These are phyloP conservation scores for Gryllus longicercus DNA, from an alignment of 2,888 invertebrate genomes.

Conservation along the genomic window DNA sequence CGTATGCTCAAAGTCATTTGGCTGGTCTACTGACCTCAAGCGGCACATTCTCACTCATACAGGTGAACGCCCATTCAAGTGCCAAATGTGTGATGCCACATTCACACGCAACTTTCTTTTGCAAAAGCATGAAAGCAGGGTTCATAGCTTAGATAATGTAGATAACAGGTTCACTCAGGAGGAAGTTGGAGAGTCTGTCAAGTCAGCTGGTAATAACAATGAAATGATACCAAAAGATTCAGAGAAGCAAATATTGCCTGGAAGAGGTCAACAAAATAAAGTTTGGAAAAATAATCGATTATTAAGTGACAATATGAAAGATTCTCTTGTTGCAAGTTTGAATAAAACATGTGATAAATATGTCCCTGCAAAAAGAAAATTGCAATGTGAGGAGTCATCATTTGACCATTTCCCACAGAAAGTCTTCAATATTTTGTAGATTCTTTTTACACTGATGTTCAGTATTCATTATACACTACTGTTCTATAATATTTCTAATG, in stretches of 20 bases:
- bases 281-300: neutral
- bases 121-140: conserved; percentile 46
- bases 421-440: conserved; percentile 34
- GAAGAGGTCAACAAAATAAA: neutral
- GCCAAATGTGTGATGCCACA: conserved; percentile 45
- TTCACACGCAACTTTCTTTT: conserved; percentile 49
- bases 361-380: neutral
- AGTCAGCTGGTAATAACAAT: neutral
- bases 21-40: conserved; percentile 49
- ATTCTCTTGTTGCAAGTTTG: neutral
- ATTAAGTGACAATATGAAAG: neutral
- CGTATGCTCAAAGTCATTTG: conserved; percentile 46
- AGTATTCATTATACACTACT: neutral
- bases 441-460: conserved; percentile 11
- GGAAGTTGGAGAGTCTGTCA: neutral
- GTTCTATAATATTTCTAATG: too few relatives aligned
- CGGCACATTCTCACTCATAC: conserved; percentile 48
- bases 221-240: neutral
- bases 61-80: conserved; percentile 48
- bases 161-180: neutral
- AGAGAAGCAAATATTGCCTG: neutral
- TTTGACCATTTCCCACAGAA: conserved; percentile 30
- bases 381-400: conserved; percentile 8
- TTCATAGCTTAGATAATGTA: conserved; percentile 39
- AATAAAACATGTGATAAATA: neutral